Evolutionary conservation across 2,797 vertebrate species (phyloP).

Genomic region (Columba guinea): DNA sequence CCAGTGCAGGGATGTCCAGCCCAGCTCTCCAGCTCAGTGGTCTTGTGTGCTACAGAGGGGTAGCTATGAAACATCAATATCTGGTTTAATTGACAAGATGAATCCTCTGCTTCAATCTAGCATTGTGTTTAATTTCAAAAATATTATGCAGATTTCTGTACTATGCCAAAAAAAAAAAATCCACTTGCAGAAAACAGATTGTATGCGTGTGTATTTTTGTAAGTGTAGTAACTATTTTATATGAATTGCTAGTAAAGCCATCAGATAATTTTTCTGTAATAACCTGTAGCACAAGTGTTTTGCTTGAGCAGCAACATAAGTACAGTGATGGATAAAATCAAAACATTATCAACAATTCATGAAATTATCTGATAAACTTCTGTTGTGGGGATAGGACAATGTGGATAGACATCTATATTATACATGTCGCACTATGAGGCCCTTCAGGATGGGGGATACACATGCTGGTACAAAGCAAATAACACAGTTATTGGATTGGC

Average conservation of each 20-base stretch:
- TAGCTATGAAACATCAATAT: neutral
- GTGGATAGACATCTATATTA: neutral
- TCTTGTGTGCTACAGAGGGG: neutral
- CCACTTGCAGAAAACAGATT: neutral
- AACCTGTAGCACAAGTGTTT: neutral
- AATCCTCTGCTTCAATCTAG: neutral
- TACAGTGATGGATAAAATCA: neutral
- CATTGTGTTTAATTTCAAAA: neutral
- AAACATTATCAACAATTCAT: neutral
- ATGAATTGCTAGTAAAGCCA: neutral
- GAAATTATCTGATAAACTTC: neutral
- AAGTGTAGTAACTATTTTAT: neutral
- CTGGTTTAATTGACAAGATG: neutral
- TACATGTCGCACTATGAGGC: fast-evolving
- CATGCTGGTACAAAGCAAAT: neutral
- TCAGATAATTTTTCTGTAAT: neutral
- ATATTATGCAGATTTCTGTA: neutral
- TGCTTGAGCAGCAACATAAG: neutral
- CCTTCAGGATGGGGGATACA: neutral
- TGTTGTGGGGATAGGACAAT: neutral
- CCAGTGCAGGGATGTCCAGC: neutral
- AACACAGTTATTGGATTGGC: neutral
- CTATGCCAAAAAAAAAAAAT: neutral
- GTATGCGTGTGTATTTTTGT: neutral
- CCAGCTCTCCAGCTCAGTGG: neutral